phyloP scores from a whole-genome alignment of 2,888 invertebrate species.

The Tiphia femorata region DNA sequence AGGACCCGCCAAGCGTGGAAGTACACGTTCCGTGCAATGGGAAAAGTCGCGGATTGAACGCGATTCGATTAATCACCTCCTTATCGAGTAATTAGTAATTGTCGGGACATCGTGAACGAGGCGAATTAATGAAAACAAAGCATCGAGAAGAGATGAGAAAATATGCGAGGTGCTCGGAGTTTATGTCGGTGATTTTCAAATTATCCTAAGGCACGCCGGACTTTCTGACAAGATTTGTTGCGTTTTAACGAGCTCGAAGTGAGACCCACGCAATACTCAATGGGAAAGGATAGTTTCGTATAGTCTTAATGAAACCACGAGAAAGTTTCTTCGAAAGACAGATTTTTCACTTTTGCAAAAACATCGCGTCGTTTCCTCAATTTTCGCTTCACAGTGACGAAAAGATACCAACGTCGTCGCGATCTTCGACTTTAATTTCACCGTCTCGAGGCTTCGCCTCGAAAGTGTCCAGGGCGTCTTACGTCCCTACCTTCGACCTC shows the following conservation, averaged over 20 bases:
- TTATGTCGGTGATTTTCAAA: neutral
- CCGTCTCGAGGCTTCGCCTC: neutral
- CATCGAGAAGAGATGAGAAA: too few species aligned
- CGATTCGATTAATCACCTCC: conserved; percentile 47
- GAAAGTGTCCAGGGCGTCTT: conserved; percentile 2
- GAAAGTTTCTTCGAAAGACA: neutral
- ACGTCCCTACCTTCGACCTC: too few species aligned
- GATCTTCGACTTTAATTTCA: neutral
- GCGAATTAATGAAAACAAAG: neutral
- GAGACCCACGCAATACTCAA: too few species aligned
- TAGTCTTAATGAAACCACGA: too few species aligned
- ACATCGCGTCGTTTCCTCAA: neutral
- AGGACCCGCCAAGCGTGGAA: conserved; percentile 23
- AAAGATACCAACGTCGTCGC: neutral
- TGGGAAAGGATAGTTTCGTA: too few species aligned
- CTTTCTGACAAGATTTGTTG: too few species aligned
- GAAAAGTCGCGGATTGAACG: conserved; percentile 44
- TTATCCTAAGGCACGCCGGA: too few species aligned
- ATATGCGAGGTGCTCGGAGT: too few species aligned
- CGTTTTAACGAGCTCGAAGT: too few species aligned
- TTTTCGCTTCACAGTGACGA: neutral
- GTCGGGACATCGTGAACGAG: neutral
- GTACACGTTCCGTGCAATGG: conserved; percentile 46
- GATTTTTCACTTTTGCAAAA: neutral
- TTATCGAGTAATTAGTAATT: conserved; percentile 23